Base-by-base conservation (phyloP, 2,797 vertebrate species). In the Acridotheres tristis region DNA sequence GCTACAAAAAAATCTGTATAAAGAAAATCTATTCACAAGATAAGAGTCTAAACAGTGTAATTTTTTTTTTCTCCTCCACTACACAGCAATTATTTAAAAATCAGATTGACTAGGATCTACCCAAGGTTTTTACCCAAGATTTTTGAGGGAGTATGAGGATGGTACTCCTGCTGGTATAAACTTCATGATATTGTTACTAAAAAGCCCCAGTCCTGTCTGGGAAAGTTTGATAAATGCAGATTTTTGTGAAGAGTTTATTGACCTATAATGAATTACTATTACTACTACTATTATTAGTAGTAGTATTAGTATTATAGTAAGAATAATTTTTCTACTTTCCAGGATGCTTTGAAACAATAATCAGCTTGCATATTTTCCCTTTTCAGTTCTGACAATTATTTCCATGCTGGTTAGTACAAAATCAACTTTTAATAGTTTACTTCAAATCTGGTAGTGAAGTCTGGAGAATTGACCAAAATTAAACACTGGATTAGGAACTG, bases 1-100 rank as follows among this genome's bases (percentile, higher is more conserved):
- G 7, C 7, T 53, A 13, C 2, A 55, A 63, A 51, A 59, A 63
- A 51, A 27, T 10, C 5, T 34, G 4, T 16, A 8, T 17, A 50
- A 30, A 36, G 22, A 79, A 72, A 82, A 72, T 16, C 3, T 9
- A 43, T 57, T 65, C 34, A 43, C 20, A 57, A 82, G 6, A 27
- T 45, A 77, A 32, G 3, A 78, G 9, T 4, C 10, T 19, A 53
- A 75, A 40, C 4, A 48, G 4, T 17, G 5, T 22, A 9, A 7
- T 11, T 34, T n/a, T 4, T 47, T 47, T 11, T 1, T 2, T 20
- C 3, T 4, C 3, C 9, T 16, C 13, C 12, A 36, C 3, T 48
- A 34, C 3, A 9, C 10, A 61, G 12, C 3, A 79, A 75, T 36
- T 47, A 68, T 75, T 58, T 59, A 15, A 88, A 86, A 73, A 72